A percentile compares a stretch with the other conserved stretches of the same genome.
phyloP scores from a whole-genome alignment of 2,113 vertebrate species.

The Setophaga kirtlandii region DNA sequence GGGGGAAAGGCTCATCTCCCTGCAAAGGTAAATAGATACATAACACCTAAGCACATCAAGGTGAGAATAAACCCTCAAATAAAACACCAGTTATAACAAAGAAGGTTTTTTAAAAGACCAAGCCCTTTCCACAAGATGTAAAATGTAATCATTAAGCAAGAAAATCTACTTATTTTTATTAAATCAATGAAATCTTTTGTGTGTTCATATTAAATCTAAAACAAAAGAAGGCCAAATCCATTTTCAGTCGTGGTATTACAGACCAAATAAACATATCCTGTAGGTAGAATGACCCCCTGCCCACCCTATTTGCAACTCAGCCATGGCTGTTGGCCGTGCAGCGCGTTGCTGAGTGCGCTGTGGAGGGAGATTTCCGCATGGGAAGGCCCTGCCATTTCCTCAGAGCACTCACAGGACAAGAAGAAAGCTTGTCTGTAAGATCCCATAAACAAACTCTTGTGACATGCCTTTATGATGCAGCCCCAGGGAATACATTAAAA shows the following conservation, averaged over 20 bases:
- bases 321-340: background rate
- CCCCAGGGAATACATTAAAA: slow-evolving; percentile 39
- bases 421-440: slow-evolving; percentile 18
- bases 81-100: background rate
- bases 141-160: background rate
- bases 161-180: background rate
- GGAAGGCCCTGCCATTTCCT: slow-evolving; percentile 46
- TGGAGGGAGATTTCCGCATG: background rate
- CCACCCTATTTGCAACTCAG: background rate
- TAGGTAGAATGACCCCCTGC: background rate
- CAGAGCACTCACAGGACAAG: background rate
- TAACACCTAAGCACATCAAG: background rate
- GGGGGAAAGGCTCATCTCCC: background rate
- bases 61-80: background rate
- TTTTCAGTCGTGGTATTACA: background rate
- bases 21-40: background rate
- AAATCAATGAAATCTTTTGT: background rate
- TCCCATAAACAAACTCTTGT: slow-evolving; percentile 39
- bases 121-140: background rate
- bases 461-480: slow-evolving; percentile 11
- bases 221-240: background rate
- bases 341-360: background rate
- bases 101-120: background rate
- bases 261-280: background rate
- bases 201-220: background rate